Evolutionary conservation across 2,797 vertebrate genomes (phyloP).

Genomic region (Luscinia luscinia): DNA sequence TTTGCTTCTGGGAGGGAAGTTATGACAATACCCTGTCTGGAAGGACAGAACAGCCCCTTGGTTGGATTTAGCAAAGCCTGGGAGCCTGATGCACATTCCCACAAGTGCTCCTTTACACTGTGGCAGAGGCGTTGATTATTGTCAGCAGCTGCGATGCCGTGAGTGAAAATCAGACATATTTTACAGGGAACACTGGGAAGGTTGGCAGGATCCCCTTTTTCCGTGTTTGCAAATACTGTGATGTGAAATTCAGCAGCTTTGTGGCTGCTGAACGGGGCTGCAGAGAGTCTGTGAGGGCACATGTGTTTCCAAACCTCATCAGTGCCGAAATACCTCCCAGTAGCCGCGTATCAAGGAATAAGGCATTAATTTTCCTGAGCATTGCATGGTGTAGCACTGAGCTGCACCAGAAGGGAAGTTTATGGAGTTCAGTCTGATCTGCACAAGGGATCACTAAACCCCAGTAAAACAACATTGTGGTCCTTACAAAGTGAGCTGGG

Average conservation of each 20-base stretch:
- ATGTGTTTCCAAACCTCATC: slow-evolving; percentile 25
- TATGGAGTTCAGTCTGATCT: slow-evolving; percentile 14
- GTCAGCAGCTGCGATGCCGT: neutral
- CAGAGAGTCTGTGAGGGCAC: slow-evolving; percentile 9
- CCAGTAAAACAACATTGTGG: neutral
- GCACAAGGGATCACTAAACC: neutral
- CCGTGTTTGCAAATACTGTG: slow-evolving; percentile 24
- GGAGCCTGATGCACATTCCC: neutral
- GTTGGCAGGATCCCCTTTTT: slow-evolving; percentile 46
- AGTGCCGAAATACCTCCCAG: slow-evolving; percentile 13
- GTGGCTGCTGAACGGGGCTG: neutral
- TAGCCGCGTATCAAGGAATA: neutral
- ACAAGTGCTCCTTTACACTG: neutral
- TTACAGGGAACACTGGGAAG: slow-evolving; percentile 27
- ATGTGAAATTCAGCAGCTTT: slow-evolving; percentile 55
- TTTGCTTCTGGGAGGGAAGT: slow-evolving; percentile 6
- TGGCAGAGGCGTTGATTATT: slow-evolving; percentile 19
- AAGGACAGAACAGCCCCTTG: neutral
- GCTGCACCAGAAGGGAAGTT: neutral
- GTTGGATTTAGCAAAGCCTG: neutral
- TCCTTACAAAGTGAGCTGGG: slow-evolving; percentile 8
- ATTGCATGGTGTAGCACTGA: neutral
- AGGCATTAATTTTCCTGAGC: neutral
- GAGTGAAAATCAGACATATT: slow-evolving; percentile 18
- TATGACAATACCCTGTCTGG: neutral